Base-by-base conservation (phyloP, 2,797 vertebrate species). In the Lycodopsis pacificus region DNA sequence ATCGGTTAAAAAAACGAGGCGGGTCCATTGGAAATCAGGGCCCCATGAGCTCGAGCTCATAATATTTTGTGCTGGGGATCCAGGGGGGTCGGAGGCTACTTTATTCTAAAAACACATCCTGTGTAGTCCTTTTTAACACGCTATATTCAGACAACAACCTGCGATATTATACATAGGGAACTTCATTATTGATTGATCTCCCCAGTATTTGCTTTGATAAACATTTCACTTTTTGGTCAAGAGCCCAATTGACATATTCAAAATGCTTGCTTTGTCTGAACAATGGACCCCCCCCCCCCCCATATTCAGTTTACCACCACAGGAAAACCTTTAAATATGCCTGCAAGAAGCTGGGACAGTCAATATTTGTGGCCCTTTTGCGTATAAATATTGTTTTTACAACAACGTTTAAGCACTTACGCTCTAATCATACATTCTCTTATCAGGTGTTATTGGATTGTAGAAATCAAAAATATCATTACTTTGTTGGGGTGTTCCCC, bases 1-100 rank as follows among this genome's bases (percentile, higher is more conserved):
- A 40, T 2, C 57, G 66, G 69, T 85, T 89, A 74, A 83, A 72
- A 72, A 49, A 74, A 51, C 62, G 44, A 62, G 71, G 79, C 76
- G 75, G 84, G 68, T 69, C 74, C 73, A 7, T 4, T 19, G 1
- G 2, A n/a, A 32, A 79, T 65, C 62, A 73, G 86, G 86, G 72
- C 80, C 89, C 83, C 81, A 22, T 10, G 51, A 62, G 65, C 62
- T 73, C 65, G 59, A 57, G 40, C 30, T 7, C 58, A 13, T 58
- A 9, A 6, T 51, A 22, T 34, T 38, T 14, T 6, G 62, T 20
- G 44, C 5, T 7, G 53, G 40, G 54, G 80, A 27, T 20, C 51
- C 46, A 48, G 32, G 3, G 61, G 25, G 32, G 20, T 36, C 32
- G 34, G 20, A 15, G 44, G 17, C 20, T 57, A n/a, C 20, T 40